Conservation (phyloP, 23 tunicate genomes). For the Oikopleura dioica region DNA sequence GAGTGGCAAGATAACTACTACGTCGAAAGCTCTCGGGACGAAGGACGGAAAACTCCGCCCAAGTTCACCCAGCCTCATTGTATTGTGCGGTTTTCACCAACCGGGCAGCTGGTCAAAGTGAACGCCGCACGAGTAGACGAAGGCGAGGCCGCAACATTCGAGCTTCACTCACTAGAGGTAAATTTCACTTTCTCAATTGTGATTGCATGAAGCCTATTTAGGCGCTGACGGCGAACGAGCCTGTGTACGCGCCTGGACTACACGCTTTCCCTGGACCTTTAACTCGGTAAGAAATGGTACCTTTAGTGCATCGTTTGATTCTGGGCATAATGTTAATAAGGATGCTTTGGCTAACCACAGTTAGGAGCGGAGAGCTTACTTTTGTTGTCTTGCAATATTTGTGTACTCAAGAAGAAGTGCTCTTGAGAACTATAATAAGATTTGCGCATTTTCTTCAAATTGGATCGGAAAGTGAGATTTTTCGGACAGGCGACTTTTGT, state of each 20-base stretch:
- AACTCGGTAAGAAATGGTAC: neutral
- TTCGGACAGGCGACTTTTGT: no score
- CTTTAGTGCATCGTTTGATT: no score
- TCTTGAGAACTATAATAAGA: no score
- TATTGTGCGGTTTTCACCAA: neutral
- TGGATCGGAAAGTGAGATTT: no score
- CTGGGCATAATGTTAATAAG: no score
- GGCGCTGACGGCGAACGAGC: neutral
- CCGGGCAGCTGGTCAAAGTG: neutral
- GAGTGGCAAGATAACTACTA: neutral
- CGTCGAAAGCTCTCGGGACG: neutral
- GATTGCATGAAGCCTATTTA: no score
- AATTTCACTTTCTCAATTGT: no score
- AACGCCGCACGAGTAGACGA: neutral
- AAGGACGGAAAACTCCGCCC: neutral
- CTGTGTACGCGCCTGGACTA: neutral
- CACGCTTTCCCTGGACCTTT: neutral
- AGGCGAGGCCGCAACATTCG: neutral
- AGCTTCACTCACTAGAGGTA: neutral
- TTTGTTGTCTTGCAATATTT: no score
- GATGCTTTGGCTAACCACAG: no score
- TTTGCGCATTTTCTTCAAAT: no score
- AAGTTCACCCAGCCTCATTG: neutral
- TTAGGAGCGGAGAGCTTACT: no score
- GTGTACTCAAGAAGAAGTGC: no score